These are phyloP conservation scores for Gastracanthus pulcherrimus DNA, from an alignment of 2,888 invertebrate genomes.

Conservation along the genomic window DNA sequence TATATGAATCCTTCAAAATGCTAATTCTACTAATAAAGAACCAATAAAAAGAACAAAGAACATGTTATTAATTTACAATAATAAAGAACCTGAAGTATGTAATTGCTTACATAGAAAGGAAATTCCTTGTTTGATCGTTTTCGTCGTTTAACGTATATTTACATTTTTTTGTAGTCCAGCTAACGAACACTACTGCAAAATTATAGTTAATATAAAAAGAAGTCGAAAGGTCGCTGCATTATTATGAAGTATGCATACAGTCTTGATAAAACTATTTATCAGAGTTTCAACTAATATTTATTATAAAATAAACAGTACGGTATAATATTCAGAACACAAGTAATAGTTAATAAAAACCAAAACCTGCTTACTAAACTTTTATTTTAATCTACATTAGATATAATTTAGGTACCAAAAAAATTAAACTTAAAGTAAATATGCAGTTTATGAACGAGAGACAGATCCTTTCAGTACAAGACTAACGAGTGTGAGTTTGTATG, in stretches of 20 bases:
- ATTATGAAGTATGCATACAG: constrained; percentile 48
- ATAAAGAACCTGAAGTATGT: constrained; percentile 24
- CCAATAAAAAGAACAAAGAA: too few species aligned
- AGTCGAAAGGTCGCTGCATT: constrained; percentile 17
- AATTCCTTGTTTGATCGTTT: constrained; percentile 42
- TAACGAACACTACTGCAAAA: constrained; percentile 42
- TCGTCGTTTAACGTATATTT: constrained; percentile 46
- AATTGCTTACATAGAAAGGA: constrained; percentile 23
- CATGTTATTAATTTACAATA: too few species aligned
- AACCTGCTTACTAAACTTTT: constrained; percentile 54
- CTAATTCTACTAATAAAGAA: constrained; percentile 20
- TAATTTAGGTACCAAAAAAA: constrained; percentile 67
- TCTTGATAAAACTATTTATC: constrained; percentile 44
- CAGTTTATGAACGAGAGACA: constrained; percentile 47
- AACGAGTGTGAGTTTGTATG: constrained; percentile 24
- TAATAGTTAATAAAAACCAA: constrained; percentile 54
- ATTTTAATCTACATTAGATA: constrained; percentile 62
- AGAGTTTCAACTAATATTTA: constrained; percentile 33
- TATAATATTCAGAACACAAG: constrained; percentile 50
- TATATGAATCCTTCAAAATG: constrained; percentile 22
- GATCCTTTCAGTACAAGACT: constrained; percentile 47
- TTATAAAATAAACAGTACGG: constrained; percentile 50
- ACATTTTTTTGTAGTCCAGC: constrained; percentile 49
- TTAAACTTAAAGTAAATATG: constrained; percentile 35
- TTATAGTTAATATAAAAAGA: constrained; percentile 33